Conservation (phyloP, 2,888 invertebrate species). For the Archips crataeganus region DNA sequence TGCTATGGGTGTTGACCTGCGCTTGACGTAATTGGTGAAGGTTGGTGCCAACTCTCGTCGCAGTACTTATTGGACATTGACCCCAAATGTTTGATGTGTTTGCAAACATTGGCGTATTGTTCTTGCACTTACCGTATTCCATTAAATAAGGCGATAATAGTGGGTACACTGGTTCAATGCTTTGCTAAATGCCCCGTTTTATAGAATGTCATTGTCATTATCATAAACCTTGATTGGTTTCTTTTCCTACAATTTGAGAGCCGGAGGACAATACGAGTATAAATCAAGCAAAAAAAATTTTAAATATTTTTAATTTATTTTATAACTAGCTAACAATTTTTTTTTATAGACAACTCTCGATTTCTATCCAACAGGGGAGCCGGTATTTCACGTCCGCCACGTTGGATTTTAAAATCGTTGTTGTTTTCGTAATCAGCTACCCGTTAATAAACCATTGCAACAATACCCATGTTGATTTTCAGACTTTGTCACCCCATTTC, state of each 20-base stretch:
- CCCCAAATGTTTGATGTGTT: slow-evolving; percentile 24
- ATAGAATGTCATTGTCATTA: background rate
- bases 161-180: background rate
- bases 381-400: no score
- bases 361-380: no score
- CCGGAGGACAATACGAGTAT: no score
- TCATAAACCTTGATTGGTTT: background rate
- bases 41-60: slow-evolving; percentile 31
- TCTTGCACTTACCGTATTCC: background rate
- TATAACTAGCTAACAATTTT: no score
- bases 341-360: no score
- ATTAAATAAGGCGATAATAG: background rate
- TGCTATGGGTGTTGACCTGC: slow-evolving; percentile 28
- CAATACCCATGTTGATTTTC: no score
- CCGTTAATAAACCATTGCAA: no score
- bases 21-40: slow-evolving; percentile 32
- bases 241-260: background rate
- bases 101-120: slow-evolving; percentile 2
- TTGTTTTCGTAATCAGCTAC: no score
- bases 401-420: no score
- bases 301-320: no score
- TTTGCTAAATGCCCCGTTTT: background rate
- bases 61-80: slow-evolving; percentile 27
- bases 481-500: no score
- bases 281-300: no score